Conservation (phyloP, 2,797 vertebrate species). For the Arctocebus calabarensis region DNA sequence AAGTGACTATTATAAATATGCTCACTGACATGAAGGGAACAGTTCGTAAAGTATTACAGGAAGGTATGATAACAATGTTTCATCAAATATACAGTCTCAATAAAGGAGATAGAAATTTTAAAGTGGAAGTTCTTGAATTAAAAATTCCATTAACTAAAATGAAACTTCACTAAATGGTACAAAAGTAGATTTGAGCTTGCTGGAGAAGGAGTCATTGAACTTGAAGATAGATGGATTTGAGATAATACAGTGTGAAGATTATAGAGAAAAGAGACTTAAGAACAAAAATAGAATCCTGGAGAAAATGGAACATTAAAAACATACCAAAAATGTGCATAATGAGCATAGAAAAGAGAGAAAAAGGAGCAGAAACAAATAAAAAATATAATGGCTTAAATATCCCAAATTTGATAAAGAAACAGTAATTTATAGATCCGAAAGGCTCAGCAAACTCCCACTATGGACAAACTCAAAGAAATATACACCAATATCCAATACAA, state of each 20-base stretch:
- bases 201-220: background rate
- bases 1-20: background rate
- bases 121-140: background rate
- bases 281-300: background rate
- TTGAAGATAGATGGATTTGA: background rate
- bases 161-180: background rate
- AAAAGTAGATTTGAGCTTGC: background rate
- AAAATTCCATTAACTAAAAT: background rate
- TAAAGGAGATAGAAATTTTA: background rate
- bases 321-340: background rate
- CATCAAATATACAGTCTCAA: background rate
- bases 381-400: background rate
- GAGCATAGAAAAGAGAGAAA: background rate
- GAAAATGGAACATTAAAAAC: background rate
- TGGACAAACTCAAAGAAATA: background rate
- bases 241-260: background rate
- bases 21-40: background rate
- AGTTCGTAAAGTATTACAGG: background rate
- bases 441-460: background rate
- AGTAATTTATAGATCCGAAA: background rate
- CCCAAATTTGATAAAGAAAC: background rate
- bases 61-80: background rate
- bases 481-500: background rate
- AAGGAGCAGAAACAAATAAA: background rate
- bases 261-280: background rate